Evolutionary conservation across 2,113 vertebrate genomes (phyloP).

Genomic region (Phocoena phocoena): DNA sequence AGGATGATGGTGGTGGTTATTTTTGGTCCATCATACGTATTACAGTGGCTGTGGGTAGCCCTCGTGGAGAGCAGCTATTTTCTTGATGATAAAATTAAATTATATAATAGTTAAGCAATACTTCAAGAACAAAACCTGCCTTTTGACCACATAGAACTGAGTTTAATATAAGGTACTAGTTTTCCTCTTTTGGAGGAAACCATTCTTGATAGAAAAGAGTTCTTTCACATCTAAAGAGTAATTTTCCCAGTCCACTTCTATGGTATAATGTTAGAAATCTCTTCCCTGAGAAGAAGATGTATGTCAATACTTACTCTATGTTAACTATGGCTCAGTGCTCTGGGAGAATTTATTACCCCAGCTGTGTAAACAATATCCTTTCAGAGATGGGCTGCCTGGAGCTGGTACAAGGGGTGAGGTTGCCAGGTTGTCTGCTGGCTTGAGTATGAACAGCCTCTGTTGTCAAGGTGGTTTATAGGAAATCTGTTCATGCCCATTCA

Average conservation of each 20-base stretch:
- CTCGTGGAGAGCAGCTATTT: not conserved
- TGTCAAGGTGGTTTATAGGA: not conserved
- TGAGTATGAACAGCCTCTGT: not conserved
- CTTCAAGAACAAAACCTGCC: not conserved
- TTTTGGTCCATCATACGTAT: not conserved
- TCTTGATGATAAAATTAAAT: constrained; percentile 1
- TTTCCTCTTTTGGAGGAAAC: not conserved
- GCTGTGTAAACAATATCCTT: not conserved
- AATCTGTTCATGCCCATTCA: not conserved
- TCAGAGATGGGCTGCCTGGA: not conserved
- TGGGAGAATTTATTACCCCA: constrained; percentile 17
- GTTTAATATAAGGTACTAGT: not conserved
- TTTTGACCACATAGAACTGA: not conserved
- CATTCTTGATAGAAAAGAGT: not conserved
- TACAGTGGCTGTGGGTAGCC: not conserved
- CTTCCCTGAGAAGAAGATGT: not conserved
- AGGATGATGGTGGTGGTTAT: not conserved
- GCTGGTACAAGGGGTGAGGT: not conserved
- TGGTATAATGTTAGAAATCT: not conserved
- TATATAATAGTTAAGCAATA: not conserved
- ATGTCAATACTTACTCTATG: not conserved
- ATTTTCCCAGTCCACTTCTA: not conserved
- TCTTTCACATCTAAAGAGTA: not conserved
- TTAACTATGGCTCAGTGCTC: not conserved
- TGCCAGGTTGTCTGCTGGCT: not conserved